Evolutionary conservation across 2,113 vertebrate species (phyloP), one percentile per base, ranked within the genome.

Genomic region (Cacatua alba): DNA sequence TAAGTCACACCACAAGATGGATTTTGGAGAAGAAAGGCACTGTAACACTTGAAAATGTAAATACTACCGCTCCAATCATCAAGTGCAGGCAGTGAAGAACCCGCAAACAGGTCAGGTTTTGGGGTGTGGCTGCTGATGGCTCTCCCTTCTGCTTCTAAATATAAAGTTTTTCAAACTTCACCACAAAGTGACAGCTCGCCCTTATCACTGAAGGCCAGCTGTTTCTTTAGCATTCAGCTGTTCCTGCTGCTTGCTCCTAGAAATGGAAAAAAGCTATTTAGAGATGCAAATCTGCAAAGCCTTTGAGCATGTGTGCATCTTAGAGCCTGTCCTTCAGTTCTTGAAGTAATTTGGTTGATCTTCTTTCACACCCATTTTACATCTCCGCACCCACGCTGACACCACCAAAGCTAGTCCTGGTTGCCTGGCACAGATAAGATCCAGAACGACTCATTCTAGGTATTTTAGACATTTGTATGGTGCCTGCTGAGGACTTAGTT

Each of bases 251-350:
- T 90, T 81, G 64, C 51, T 77, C 0, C 0, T 48, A 90, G 92
- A 95, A 96, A 94, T 93, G 92, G 90, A 96, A 93, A 92, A 96
- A 86, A 86, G 72, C 65, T 96, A 95, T 96, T 94, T 96, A 93
- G 88, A 92, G 94, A 88, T 9, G 0, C 82, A 91, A 92, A 93
- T 88, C 93, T 93, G 92, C 88, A 92, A 92, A 92, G 79, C 53
- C 82, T 94, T 83, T 3, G 13, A 93, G 68, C 63, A 79, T 48
- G 68, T 52, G 55, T 83, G 14, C 46, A 62, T 92, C 71, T 95
- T 41, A 52, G 46, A 92, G 75, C 71, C 13, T 9, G 13, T 62
- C 82, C 90, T 86, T 92, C 63, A 80, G 55, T 83, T 90, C 85
- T 81, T 44, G 19, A 59, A 93, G 82, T 46, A 82, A 91, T 94